These are phyloP conservation scores for Cassiopea xamachana DNA, from an alignment of 30 jellyfish, hydroid and myxozoan species.

Conservation along the genomic window DNA sequence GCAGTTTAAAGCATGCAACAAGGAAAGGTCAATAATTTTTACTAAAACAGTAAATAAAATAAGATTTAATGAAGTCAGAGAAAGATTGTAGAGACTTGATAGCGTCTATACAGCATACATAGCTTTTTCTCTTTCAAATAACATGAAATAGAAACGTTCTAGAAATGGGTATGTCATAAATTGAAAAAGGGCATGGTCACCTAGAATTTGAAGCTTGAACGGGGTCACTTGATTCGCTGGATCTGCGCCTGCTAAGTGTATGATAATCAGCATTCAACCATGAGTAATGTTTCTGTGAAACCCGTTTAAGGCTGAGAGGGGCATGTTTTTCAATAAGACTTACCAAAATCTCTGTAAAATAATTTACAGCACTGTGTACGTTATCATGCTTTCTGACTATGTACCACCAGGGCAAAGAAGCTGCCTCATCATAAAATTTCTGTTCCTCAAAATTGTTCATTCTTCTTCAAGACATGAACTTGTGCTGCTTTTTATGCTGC, in stretches of 20 bases:
- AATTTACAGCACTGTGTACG: not conserved
- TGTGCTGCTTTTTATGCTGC: not conserved
- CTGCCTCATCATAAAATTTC: not conserved
- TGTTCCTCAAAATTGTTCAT: not conserved
- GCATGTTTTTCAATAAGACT: not conserved
- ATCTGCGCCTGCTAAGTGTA: not conserved
- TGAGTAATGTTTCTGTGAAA: not conserved
- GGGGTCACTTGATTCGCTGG: too few relatives aligned
- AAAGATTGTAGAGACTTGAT: too few relatives aligned
- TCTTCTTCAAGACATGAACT: not conserved
- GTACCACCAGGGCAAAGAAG: not conserved
- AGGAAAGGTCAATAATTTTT: too few relatives aligned
- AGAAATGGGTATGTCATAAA: too few relatives aligned
- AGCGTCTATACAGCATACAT: too few relatives aligned
- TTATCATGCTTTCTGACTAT: not conserved
- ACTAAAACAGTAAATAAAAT: too few relatives aligned
- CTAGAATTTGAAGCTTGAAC: too few relatives aligned
- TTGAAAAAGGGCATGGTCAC: too few relatives aligned
- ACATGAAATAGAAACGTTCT: too few relatives aligned
- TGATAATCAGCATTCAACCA: not conserved
- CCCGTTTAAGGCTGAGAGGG: not conserved
- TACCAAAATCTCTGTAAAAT: not conserved
- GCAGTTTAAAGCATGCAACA: too few relatives aligned
- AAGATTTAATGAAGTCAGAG: too few relatives aligned
- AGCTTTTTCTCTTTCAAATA: too few relatives aligned